Evolutionary conservation across 2,113 vertebrate genomes (phyloP).

Genomic region (Lates calcarifer): DNA sequence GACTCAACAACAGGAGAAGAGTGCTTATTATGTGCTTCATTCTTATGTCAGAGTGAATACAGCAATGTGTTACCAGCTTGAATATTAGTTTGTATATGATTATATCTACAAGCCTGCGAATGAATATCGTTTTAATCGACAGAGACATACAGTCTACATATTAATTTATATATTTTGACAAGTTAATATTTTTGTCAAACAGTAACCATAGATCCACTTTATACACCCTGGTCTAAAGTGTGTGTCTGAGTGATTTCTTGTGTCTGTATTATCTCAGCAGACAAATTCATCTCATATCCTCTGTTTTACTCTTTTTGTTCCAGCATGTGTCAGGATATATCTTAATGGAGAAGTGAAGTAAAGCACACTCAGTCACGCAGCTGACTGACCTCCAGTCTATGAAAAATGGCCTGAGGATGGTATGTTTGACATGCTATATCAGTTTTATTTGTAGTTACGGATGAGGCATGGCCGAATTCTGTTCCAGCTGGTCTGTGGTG

Average conservation of each 20-base stretch:
- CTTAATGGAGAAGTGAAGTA: not conserved
- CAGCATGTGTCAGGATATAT: not conserved
- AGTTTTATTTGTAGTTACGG: not conserved
- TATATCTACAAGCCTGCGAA: not conserved
- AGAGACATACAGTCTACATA: not conserved
- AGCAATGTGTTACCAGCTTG: not conserved
- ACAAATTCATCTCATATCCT: not conserved
- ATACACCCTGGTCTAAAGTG: not conserved
- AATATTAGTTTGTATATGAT: not conserved
- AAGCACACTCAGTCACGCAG: not conserved
- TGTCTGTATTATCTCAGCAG: not conserved
- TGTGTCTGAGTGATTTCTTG: not conserved
- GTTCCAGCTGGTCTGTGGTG: slow-evolving; percentile 68
- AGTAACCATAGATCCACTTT: not conserved
- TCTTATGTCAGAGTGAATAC: slow-evolving; percentile 65
- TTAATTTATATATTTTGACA: not conserved
- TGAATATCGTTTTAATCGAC: not conserved
- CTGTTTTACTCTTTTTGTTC: not conserved
- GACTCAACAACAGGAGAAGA: slow-evolving; percentile 33
- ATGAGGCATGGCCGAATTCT: slow-evolving; percentile 78
- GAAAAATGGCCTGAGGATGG: slow-evolving; percentile 88
- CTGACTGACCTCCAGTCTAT: not conserved
- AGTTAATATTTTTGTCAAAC: not conserved
- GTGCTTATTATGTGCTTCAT: not conserved
- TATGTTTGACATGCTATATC: slow-evolving; percentile 59